These are phyloP conservation scores for Gymnothorax javanicus DNA, from an alignment of 2,797 vertebrate genomes.

Conservation along the genomic window DNA sequence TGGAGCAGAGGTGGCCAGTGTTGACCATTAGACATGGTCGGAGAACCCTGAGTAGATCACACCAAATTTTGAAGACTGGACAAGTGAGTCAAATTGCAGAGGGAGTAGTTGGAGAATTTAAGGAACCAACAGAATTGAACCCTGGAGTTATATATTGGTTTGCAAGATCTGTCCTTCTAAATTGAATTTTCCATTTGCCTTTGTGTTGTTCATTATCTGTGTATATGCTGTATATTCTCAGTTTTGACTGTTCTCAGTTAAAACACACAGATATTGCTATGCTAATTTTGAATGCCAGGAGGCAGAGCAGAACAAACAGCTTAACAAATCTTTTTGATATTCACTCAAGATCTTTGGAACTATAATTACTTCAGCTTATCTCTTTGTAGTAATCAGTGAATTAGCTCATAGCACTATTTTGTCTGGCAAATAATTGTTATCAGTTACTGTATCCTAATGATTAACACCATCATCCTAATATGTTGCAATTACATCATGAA, in stretches of 20 bases:
- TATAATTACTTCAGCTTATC: background rate
- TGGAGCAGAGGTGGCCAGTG: background rate
- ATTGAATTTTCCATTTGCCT: background rate
- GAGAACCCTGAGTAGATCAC: background rate
- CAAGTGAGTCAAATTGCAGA: background rate
- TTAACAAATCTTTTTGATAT: background rate
- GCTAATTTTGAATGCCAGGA: background rate
- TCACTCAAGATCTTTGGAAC: background rate
- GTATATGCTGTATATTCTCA: background rate
- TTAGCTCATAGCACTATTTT: background rate
- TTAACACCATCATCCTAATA: background rate
- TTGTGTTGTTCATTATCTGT: background rate
- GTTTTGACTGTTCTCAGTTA: background rate
- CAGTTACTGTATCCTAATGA: background rate
- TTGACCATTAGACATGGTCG: background rate
- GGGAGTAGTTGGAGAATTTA: background rate
- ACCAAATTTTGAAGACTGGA: background rate
- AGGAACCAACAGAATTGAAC: background rate
- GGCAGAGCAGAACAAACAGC: background rate
- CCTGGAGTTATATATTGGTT: background rate
- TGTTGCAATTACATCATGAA: background rate
- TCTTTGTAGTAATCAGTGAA: background rate
- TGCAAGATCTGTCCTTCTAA: background rate
- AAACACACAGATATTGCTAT: conserved; percentile 1
- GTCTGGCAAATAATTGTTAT: background rate